A percentile compares a stretch with the other conserved stretches of the same genome.
Evolutionary conservation across 2,113 vertebrate genomes (phyloP).

Genomic region (Leptodactylus fuscus): DNA sequence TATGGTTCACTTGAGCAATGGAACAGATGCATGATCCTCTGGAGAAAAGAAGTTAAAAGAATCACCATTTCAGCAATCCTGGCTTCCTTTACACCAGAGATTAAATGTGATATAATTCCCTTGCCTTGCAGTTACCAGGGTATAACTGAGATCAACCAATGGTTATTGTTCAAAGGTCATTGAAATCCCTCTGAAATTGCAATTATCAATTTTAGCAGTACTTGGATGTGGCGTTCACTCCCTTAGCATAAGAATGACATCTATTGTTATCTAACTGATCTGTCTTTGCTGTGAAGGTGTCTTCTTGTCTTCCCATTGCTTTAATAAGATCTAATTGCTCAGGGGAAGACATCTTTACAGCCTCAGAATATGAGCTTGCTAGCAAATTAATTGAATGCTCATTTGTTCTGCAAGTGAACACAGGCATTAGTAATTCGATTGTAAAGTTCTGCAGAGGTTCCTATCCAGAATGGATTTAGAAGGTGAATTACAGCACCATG

Average conservation of each 20-base stretch:
- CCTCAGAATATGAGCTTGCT: slow-evolving; percentile 1
- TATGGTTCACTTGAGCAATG: neutral
- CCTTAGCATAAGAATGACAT: neutral
- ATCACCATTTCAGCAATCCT: neutral
- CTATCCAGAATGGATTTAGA: slow-evolving; percentile 6
- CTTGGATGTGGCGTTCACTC: neutral
- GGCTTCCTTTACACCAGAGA: neutral
- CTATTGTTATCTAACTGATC: neutral
- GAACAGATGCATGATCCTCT: slow-evolving; percentile 17
- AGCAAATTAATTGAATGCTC: slow-evolving; percentile 11
- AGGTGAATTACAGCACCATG: slow-evolving; percentile 7
- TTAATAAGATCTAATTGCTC: slow-evolving; percentile 37
- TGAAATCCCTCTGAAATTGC: neutral
- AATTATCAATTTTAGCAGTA: neutral
- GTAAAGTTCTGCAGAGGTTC: slow-evolving; percentile 12
- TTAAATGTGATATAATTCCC: neutral
- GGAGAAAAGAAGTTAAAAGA: neutral
- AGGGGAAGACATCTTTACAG: neutral
- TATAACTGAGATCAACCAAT: neutral
- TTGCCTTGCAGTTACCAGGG: neutral
- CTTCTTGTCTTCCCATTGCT: neutral
- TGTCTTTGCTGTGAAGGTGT: slow-evolving; percentile 11
- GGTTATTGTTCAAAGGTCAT: neutral
- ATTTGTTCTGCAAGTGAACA: slow-evolving; percentile 24
- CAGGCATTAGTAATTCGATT: slow-evolving; percentile 1